phyloP scores from a whole-genome alignment of 2,113 vertebrate species.

The Dunckerocampus dactyliophorus region DNA sequence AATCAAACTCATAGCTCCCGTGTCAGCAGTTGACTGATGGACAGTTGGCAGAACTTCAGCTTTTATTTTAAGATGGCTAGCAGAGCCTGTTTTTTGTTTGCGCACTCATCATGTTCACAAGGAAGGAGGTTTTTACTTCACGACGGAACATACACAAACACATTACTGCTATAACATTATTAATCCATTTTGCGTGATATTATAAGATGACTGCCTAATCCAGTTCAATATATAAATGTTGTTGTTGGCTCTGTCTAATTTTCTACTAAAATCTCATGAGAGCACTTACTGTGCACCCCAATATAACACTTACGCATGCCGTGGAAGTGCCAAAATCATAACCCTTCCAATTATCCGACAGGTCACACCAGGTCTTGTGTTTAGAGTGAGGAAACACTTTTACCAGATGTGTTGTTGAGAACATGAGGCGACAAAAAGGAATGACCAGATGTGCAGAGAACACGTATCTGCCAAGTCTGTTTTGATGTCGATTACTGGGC shows the following conservation, averaged over 20 bases:
- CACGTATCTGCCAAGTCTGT: not conserved
- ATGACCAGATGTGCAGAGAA: conserved; percentile 26
- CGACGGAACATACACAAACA: too few species aligned
- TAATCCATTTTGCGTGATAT: too few species aligned
- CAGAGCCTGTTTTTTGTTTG: too few species aligned
- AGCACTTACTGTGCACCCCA: not conserved
- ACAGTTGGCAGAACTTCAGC: too few species aligned
- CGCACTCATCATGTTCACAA: too few species aligned
- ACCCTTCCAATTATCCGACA: not conserved
- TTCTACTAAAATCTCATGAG: not conserved
- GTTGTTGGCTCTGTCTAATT: too few species aligned
- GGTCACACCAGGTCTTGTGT: conserved; percentile 2
- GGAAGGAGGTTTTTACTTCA: too few species aligned
- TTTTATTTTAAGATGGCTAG: too few species aligned
- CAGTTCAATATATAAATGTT: not conserved
- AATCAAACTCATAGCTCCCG: too few species aligned
- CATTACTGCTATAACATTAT: too few species aligned
- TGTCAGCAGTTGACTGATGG: too few species aligned
- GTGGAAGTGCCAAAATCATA: not conserved
- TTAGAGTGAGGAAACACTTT: not conserved
- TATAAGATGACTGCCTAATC: not conserved
- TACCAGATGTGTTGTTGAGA: conserved; percentile 21
- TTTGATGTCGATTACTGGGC: not conserved
- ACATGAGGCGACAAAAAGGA: conserved; percentile 2
- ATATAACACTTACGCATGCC: not conserved